phyloP scores from a whole-genome alignment of 1,140 invertebrate genomes.

The Drosophila orosa region DNA sequence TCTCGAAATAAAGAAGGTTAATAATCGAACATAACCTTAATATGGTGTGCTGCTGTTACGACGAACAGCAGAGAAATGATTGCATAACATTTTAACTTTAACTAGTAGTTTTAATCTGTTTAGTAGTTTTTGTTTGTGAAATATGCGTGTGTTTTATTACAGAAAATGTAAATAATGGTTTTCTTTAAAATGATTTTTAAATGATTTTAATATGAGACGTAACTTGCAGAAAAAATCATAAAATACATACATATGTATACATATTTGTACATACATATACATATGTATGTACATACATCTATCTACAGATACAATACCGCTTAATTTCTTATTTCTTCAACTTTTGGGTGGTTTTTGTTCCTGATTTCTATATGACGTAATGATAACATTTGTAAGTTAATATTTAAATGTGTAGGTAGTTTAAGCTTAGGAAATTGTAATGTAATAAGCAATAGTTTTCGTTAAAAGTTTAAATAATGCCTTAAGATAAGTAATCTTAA shows the following conservation, averaged over 20 bases:
- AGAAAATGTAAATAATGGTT: not conserved
- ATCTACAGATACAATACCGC: not conserved
- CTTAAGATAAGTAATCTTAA: not conserved
- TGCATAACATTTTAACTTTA: slow-evolving; percentile 6
- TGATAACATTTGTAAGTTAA: not conserved
- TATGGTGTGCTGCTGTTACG: slow-evolving; percentile 4
- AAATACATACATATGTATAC: not conserved
- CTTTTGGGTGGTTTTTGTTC: not conserved
- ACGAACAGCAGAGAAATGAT: not conserved
- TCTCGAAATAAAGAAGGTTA: not conserved
- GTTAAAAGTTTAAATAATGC: not conserved
- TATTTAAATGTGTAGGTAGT: not conserved
- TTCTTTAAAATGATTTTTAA: not conserved
- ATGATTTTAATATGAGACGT: not conserved
- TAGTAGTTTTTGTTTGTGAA: too few species aligned
- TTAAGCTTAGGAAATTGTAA: not conserved
- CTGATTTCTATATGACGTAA: not conserved
- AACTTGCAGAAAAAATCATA: not conserved
- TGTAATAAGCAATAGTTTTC: not conserved
- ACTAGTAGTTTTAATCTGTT: not conserved
- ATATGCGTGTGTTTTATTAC: too few species aligned
- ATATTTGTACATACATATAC: not conserved
- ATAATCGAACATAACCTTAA: slow-evolving; percentile 13
- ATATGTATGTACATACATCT: not conserved
- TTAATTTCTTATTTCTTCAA: not conserved